Base-by-base conservation (phyloP, 35 echinoderm and acorn worm species). In the Heliocidaris erythrogramma region DNA sequence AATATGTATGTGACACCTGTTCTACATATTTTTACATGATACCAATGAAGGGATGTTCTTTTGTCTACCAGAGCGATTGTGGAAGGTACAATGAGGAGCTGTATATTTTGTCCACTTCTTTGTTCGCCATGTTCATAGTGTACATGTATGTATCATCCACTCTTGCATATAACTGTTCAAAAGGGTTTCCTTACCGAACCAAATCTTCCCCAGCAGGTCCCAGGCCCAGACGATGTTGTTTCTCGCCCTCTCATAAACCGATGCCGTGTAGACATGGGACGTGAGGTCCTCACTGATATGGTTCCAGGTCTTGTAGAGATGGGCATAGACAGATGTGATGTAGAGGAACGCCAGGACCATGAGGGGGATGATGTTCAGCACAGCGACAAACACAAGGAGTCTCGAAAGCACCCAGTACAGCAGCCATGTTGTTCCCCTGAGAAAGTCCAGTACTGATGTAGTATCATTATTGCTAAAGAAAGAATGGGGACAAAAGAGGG, bases 351-450 rank as follows among this genome's bases (percentile, higher is more conserved):
- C 24, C 3, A 92, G 49, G 11, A 92, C 91, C 48, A 92, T 30
- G 7, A 92, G 91, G 2, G 91, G 91, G 47, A 92, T 92, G 91
- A 92, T 92, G 91, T 92, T 92, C 5, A 92, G 91, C 4, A 92
- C 12, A 5, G 50, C 91, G 59, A 92, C 91, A 32, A 92, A 32
- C 11, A 92, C 0, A 49, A 92, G 49, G 5, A 48, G 31, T 59
- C 48, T 92, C 16, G 48, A 30, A 3, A 92, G n/a, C 0, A 50
- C 48, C 91, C 91, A 92, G 91, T 92, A 92, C 2, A 92, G 13
- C 16, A 92, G 91, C 91, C 91, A 92, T 30, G 48, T 30, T 11
- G 91, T 50, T 30, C 29, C 48, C 16, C 59, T 12, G 48, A 92
- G 13, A 27, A 92, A 12, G 32, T 13, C 50, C 11, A 92, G 10